phyloP scores from a whole-genome alignment of 2,888 invertebrate species.

The Lycia hirtaria region DNA sequence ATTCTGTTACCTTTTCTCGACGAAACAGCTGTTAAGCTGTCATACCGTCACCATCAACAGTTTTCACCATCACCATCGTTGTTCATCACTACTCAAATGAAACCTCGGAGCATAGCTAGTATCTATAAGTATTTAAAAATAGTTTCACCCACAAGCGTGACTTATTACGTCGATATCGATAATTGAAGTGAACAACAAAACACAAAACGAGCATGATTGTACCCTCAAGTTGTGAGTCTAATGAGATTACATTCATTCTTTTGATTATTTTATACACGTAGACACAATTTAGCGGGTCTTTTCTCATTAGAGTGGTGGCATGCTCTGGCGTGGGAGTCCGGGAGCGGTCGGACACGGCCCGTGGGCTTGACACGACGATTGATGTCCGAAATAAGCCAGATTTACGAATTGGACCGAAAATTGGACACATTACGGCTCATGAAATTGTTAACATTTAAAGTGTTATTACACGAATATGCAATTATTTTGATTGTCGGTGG shows the following conservation, averaged over 20 bases:
- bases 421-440: conserved; percentile 10
- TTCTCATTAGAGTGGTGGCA: not conserved
- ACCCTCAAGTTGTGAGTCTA: too few species aligned
- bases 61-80: too few species aligned
- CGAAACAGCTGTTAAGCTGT: too few species aligned
- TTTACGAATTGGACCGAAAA: conserved; percentile 21
- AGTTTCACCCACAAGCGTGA: too few species aligned
- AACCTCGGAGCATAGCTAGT: too few species aligned
- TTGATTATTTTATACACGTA: not conserved
- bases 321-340: not conserved
- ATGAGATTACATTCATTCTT: not conserved
- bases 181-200: too few species aligned
- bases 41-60: too few species aligned
- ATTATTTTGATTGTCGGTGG: conserved; percentile 5
- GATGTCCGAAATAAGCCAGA: conserved; percentile 22
- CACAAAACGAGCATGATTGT: too few species aligned
- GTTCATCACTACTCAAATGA: too few species aligned
- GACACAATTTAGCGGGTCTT: not conserved
- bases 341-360: conserved; percentile 11
- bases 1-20: too few species aligned
- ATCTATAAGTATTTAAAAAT: too few species aligned
- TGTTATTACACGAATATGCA: conserved; percentile 13
- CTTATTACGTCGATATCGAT: too few species aligned
- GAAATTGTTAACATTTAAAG: conserved; percentile 5
- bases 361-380: conserved; percentile 22